Percentiles rank a stretch among this genome's conserved stretches.
Conservation (phyloP, 2,797 vertebrate species). For the Gobio occitaniae region DNA sequence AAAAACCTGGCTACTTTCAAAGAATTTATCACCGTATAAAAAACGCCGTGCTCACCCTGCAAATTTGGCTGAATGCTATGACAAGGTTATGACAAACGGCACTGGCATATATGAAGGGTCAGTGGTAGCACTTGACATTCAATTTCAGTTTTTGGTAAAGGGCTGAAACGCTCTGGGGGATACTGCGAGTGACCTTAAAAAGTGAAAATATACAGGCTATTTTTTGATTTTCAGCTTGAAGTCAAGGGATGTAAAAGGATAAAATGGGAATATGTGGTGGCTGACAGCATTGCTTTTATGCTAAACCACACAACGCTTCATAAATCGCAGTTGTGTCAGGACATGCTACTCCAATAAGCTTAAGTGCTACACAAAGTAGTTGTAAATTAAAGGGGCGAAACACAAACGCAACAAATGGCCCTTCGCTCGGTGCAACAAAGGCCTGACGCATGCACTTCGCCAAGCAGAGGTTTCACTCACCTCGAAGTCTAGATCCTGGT, state of each 20-base stretch:
- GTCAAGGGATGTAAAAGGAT: conserved; percentile 79
- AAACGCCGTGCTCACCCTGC: conserved; percentile 43
- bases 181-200: conserved; percentile 75
- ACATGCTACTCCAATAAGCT: conserved; percentile 79
- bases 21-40: conserved; percentile 42
- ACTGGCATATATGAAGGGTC: conserved; percentile 37
- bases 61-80: conserved; percentile 45
- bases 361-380: conserved; percentile 79
- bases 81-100: conserved; percentile 43
- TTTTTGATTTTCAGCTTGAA: conserved; percentile 75
- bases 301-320: conserved; percentile 75
- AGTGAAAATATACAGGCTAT: conserved; percentile 70
- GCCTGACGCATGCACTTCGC: conserved; percentile 64
- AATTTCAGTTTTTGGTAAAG: conserved; percentile 18
- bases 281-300: conserved; percentile 80
- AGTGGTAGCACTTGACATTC: conserved; percentile 45
- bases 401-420: conserved; percentile 74
- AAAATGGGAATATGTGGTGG: conserved; percentile 81
- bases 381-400: conserved; percentile 83
- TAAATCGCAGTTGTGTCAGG: conserved; percentile 75
- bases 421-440: conserved; percentile 68
- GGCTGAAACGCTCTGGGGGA: conserved; percentile 69
- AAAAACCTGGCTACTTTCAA: conserved; percentile 53
- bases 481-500: conserved; percentile 99
- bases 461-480: conserved; percentile 79